phyloP scores from a whole-genome alignment of 2,888 invertebrate genomes.

The Drosophila lutescens region DNA sequence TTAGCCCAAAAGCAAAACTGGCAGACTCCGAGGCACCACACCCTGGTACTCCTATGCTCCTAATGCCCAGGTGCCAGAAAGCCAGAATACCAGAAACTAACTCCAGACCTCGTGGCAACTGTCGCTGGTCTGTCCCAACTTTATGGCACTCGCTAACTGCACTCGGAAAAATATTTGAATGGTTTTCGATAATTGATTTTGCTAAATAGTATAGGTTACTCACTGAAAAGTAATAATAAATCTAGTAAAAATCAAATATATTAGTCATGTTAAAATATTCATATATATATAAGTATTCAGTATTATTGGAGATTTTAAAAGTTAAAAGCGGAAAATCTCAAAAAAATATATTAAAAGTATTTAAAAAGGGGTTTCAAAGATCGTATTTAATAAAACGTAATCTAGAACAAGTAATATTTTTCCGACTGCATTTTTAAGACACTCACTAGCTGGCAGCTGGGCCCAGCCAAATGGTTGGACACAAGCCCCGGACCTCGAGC shows the following conservation, averaged over 20 bases:
- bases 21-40: conserved; percentile 72
- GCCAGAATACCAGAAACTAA: conserved; percentile 6
- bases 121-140: conserved; percentile 52
- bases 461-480: conserved; percentile 58
- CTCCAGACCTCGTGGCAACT: conserved; percentile 68
- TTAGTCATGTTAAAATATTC: too few relatives aligned
- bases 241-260: too few relatives aligned
- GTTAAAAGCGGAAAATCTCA: too few relatives aligned
- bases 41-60: conserved; percentile 45
- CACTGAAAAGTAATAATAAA: too few relatives aligned
- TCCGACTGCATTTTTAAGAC: conserved; percentile 35
- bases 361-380: too few relatives aligned
- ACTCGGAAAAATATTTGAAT: conserved; percentile 5
- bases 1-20: conserved; percentile 53
- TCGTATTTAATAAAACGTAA: too few relatives aligned
- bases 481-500: conserved; percentile 27
- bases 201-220: too few relatives aligned
- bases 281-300: too few relatives aligned
- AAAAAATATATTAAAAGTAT: too few relatives aligned
- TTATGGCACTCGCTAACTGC: conserved; percentile 53
- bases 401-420: background rate
- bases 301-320: too few relatives aligned
- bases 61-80: conserved; percentile 25
- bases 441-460: conserved; percentile 47
- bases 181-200: background rate